These are phyloP conservation scores for Drosophila lini DNA, from an alignment of 1,140 invertebrate species.

Conservation along the genomic window DNA sequence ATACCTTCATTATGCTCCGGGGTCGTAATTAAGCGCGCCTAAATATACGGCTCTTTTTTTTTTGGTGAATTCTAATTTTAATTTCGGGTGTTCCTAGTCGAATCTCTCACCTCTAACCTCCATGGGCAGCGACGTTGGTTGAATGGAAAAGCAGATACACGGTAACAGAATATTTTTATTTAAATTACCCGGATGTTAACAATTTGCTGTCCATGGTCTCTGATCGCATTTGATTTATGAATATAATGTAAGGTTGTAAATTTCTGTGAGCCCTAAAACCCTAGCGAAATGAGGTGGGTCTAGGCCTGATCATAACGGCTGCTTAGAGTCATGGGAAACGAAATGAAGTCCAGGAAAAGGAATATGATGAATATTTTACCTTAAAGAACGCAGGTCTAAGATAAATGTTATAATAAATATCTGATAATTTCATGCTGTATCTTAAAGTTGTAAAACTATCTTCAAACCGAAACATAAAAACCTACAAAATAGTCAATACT, in stretches of 20 bases:
- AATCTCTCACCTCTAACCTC: slow-evolving; percentile 13
- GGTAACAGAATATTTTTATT: slow-evolving; percentile 57
- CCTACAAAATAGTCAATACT: not conserved
- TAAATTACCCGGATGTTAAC: slow-evolving; percentile 78
- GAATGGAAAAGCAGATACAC: slow-evolving; percentile 53
- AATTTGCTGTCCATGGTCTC: slow-evolving; percentile 71
- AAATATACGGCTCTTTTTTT: slow-evolving; percentile 55
- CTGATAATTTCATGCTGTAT: not conserved
- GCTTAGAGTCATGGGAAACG: slow-evolving; percentile 18
- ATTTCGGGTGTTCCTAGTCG: slow-evolving; percentile 39
- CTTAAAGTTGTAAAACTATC: too few relatives aligned
- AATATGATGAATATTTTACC: not conserved
- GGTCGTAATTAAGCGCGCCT: slow-evolving; percentile 74
- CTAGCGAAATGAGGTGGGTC: slow-evolving; percentile 20
- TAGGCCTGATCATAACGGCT: slow-evolving; percentile 16
- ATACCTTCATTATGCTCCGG: slow-evolving; percentile 71
- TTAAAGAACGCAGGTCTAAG: not conserved
- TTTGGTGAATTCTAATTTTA: slow-evolving; percentile 65
- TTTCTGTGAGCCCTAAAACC: not conserved
- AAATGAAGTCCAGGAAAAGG: not conserved
- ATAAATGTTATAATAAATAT: too few relatives aligned
- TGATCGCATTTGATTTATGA: slow-evolving; percentile 73
- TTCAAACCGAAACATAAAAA: too few relatives aligned
- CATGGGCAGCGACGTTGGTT: slow-evolving; percentile 30
- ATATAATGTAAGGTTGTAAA: slow-evolving; percentile 34